Evolutionary conservation across 2,113 vertebrate species (phyloP), one percentile per base, ranked within the genome.

Genomic region (Bombycilla garrulus): DNA sequence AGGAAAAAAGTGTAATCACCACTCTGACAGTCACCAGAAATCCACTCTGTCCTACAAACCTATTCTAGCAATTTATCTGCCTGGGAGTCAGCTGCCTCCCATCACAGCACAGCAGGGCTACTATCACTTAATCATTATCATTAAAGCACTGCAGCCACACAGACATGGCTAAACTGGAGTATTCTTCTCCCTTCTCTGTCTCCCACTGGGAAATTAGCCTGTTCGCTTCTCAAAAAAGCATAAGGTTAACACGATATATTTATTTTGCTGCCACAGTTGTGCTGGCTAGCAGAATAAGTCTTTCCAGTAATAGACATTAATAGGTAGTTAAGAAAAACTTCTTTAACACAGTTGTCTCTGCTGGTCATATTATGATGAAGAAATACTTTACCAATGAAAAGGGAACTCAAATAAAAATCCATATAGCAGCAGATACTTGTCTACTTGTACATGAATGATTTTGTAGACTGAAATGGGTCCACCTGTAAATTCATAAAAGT

Each of bases 81-180:
- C 95, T 45, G 74, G 88, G 72, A 90, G 58, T 90, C 88, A 91
- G 89, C 89, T 94, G 86, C 86, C 64, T 94, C 93, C 70, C 93
- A 95, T 73, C 94, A 90, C 51, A 62, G 62, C 62, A 92, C 91
- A 95, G 92, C 90, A 83, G 86, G 91, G 67, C 88, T 86, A 95
- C 96, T 88, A 92, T 65, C 94, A 58, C 89, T 96, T 95, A 78
- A 95, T 93, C 94, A 81, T 87, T 82, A 92, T 65, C 97, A 97
- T 92, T 94, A 95, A 95, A 91, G 76, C 91, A 88, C 90, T 50
- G 44, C 82, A 84, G 84, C 66, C 71, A 84, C 53, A 64, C 4
- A 54, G 80, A 91, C 50, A 69, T 21, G 66, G 77, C 87, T 92
- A 76, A 92, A 81, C 56, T 90, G 86, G 70, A 93, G 78, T 61